Conservation (phyloP, 2,113 vertebrate genomes). For the Platanista minor region DNA sequence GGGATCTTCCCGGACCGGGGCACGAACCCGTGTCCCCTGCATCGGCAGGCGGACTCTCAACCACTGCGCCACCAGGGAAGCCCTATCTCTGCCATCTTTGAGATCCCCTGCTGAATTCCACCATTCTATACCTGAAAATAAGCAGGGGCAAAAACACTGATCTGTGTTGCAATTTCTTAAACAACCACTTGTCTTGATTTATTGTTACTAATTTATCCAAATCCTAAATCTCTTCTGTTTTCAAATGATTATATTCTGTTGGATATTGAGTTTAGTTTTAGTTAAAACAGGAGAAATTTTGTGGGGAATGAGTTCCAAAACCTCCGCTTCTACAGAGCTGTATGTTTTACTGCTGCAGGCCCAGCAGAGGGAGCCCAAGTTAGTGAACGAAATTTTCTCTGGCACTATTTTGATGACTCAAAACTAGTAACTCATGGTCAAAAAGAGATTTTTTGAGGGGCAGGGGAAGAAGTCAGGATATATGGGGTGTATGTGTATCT, state of each 20-base stretch:
- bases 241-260: neutral
- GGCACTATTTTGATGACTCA: neutral
- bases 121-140: neutral
- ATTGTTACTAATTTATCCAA: neutral
- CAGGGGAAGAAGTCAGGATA: neutral
- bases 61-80: too few species aligned
- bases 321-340: neutral
- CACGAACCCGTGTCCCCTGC: too few species aligned
- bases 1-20: too few species aligned
- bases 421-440: neutral
- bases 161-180: constrained; percentile 27
- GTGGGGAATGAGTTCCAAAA: neutral
- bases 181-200: constrained; percentile 15
- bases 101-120: constrained; percentile 8
- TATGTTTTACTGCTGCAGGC: constrained; percentile 5
- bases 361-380: constrained; percentile 73
- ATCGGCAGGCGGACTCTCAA: too few species aligned
- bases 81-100: constrained; percentile 46
- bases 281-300: constrained; percentile 5
- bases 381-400: constrained; percentile 28
- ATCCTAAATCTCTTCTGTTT: neutral
- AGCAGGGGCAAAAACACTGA: neutral
- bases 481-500: neutral
- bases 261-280: neutral
- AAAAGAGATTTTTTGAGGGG: neutral